Percentiles rank a stretch among this genome's conserved stretches.
phyloP scores from a whole-genome alignment of 2,888 invertebrate species.

The Suillia variegata region DNA sequence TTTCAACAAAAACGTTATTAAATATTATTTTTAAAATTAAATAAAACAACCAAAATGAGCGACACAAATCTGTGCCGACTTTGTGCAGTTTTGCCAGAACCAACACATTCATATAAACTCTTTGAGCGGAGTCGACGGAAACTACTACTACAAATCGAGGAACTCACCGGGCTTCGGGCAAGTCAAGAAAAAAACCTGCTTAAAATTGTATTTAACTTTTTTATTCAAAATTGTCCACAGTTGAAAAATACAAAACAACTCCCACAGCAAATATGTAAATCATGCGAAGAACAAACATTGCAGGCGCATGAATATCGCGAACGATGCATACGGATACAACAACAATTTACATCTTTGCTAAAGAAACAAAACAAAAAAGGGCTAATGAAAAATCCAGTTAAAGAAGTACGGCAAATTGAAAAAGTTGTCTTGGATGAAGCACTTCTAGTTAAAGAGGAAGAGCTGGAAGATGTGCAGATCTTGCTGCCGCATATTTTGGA shows the following conservation, averaged over 20 bases:
- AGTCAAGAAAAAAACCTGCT: too few relatives aligned
- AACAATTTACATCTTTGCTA: too few relatives aligned
- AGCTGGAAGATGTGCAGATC: too few relatives aligned
- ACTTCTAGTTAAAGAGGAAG: neutral
- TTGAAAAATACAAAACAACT: slow-evolving; percentile 23
- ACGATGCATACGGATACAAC: slow-evolving; percentile 15
- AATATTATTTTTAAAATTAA: too few relatives aligned
- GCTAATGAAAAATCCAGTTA: too few relatives aligned
- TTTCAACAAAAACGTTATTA: too few relatives aligned
- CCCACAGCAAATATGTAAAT: slow-evolving; percentile 31
- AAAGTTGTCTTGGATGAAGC: too few relatives aligned
- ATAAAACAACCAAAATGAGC: too few relatives aligned
- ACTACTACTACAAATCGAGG: slow-evolving; percentile 21
- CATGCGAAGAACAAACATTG: slow-evolving; percentile 6
- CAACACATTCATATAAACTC: neutral
- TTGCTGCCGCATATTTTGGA: too few relatives aligned
- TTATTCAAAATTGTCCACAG: slow-evolving; percentile 18
- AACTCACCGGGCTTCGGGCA: slow-evolving; percentile 25
- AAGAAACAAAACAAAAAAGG: too few relatives aligned
- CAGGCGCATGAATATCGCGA: slow-evolving; percentile 14
- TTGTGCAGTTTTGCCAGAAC: neutral
- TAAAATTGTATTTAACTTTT: neutral
- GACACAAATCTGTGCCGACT: too few relatives aligned
- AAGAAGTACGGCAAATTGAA: too few relatives aligned
- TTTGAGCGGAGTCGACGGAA: neutral